Conservation (phyloP, 2,797 vertebrate species). For the Mareca penelope region DNA sequence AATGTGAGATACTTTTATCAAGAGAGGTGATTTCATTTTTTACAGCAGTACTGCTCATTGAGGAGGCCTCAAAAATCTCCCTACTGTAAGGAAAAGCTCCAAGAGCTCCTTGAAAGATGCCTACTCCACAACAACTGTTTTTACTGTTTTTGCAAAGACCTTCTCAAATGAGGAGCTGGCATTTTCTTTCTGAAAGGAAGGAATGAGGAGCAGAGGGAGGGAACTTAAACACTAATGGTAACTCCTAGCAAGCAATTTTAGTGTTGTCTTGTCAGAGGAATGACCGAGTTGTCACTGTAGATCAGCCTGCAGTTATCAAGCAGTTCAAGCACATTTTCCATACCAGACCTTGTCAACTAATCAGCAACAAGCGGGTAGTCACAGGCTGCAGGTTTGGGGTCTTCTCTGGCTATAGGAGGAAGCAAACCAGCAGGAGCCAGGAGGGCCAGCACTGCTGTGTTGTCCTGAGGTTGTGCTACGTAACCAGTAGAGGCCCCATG, state of each 20-base stretch:
- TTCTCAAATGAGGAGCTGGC: neutral
- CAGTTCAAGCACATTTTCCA: neutral
- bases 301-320: neutral
- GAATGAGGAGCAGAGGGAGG: neutral
- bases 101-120: neutral
- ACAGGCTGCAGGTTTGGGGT: neutral
- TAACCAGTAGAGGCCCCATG: neutral
- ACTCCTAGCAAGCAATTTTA: neutral
- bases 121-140: neutral
- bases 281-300: neutral
- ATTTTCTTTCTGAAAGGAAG: neutral
- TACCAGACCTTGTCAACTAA: neutral
- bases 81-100: neutral
- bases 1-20: neutral
- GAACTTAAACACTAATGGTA: neutral
- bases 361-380: neutral
- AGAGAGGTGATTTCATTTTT: neutral
- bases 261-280: neutral
- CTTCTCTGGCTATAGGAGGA: neutral
- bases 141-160: neutral
- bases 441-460: neutral
- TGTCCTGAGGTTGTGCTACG: neutral
- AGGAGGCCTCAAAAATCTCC: neutral
- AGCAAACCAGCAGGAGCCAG: neutral
- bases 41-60: neutral